Conservation (phyloP, 2,888 invertebrate species). For the Latrodectus elegans region DNA sequence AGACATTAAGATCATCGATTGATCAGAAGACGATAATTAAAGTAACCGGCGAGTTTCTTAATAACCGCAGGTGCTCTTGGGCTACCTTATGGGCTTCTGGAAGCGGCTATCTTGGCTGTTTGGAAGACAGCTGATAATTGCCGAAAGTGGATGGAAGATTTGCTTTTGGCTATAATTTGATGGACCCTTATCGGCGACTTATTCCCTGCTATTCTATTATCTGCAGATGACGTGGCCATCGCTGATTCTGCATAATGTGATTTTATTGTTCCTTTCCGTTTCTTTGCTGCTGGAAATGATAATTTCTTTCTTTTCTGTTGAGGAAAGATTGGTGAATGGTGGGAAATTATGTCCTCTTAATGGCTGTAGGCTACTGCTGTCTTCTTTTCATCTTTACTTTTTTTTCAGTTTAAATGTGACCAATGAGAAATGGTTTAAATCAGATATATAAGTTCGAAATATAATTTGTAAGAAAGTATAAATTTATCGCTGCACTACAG, state of each 20-base stretch:
- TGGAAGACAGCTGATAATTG: conserved; percentile 29
- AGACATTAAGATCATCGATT: conserved; percentile 46
- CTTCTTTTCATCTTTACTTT: not conserved
- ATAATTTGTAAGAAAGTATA: no score
- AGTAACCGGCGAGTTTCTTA: conserved; percentile 35
- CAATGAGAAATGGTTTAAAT: no score
- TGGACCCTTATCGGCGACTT: conserved; percentile 11
- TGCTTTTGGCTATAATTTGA: conserved; percentile 9
- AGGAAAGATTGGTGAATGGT: no score
- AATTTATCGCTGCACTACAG: no score
- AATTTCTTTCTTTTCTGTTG: no score
- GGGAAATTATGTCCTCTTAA: no score
- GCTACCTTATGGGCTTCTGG: conserved; percentile 36
- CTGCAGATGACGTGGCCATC: not conserved
- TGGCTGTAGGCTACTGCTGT: not conserved
- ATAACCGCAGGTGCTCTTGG: conserved; percentile 31
- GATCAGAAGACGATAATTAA: conserved; percentile 56
- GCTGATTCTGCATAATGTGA: no score
- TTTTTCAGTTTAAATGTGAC: no score
- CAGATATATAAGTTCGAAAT: no score
- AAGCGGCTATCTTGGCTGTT: conserved; percentile 17
- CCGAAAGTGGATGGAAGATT: conserved; percentile 17
- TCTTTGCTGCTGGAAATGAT: no score
- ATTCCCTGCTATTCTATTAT: conserved; percentile 18
- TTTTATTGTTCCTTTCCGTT: no score